Percentiles rank a stretch among this genome's conserved stretches.
Evolutionary conservation across 37 sponge, comb jelly and placozoan species (phyloP).

Genomic region (Cliona cf. orientalis): DNA sequence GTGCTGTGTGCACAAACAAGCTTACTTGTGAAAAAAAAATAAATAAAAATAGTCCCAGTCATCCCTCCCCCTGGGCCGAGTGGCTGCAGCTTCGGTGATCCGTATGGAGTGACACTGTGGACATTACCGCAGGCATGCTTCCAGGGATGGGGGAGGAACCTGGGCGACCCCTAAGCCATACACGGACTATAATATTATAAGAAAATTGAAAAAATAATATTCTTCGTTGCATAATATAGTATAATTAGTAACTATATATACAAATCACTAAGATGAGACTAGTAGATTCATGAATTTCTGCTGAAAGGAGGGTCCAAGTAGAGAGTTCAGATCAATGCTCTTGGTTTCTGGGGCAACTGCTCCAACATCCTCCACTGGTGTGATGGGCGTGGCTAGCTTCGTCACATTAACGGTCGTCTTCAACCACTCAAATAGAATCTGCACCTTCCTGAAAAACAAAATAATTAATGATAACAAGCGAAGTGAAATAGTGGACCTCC

Average conservation of each 20-base stretch:
- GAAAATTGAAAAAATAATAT: background rate
- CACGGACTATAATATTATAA: conserved; percentile 10
- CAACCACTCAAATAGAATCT: conserved; percentile 39
- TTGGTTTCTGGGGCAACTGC: background rate
- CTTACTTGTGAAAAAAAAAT: too few relatives aligned
- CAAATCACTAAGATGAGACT: background rate
- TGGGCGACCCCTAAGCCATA: too few relatives aligned
- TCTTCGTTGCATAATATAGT: background rate
- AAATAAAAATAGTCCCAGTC: too few relatives aligned
- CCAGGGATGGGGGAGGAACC: too few relatives aligned
- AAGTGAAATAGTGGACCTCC: background rate
- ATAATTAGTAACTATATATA: background rate
- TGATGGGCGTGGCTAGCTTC: background rate
- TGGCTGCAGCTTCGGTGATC: too few relatives aligned
- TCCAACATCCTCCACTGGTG: background rate
- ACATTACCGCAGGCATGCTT: too few relatives aligned
- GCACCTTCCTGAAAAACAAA: conserved; percentile 16
- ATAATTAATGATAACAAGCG: background rate
- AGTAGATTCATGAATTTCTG: conserved; percentile 24
- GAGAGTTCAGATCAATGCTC: background rate
- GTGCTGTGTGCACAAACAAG: too few relatives aligned
- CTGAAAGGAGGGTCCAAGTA: conserved; percentile 13
- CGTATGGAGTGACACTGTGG: too few relatives aligned
- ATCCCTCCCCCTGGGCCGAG: too few relatives aligned
- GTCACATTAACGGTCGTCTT: conserved; percentile 15